Evolutionary conservation across 2,113 vertebrate species (phyloP).

Genomic region (Sterna hirundo): DNA sequence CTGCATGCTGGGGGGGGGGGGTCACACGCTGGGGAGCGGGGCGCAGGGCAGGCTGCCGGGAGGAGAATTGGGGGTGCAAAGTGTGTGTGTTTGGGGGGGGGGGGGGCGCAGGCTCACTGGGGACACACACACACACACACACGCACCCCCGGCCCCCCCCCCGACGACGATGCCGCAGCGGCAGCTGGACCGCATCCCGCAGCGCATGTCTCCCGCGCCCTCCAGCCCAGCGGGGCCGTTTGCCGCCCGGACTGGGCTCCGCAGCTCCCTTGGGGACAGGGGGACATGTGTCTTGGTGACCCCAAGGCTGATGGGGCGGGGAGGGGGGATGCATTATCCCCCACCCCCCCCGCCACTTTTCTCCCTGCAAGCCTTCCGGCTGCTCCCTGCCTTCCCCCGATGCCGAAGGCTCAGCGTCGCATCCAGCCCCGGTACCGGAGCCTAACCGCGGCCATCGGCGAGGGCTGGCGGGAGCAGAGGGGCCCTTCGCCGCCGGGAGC

Average conservation of each 20-base stretch:
- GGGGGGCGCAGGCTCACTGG: no score
- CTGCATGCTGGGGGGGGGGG: neutral
- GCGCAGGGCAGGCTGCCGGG: neutral
- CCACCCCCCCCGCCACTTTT: no score
- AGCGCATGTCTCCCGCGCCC: neutral
- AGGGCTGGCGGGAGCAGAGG: neutral
- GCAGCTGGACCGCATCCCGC: neutral
- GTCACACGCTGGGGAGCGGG: neutral
- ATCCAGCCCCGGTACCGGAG: neutral
- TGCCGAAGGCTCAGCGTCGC: neutral
- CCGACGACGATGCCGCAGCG: accelerated
- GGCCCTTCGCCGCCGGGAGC: neutral
- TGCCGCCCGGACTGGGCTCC: neutral
- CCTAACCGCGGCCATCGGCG: neutral
- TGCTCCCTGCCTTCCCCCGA: neutral
- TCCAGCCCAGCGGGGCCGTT: neutral
- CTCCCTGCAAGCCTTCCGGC: neutral
- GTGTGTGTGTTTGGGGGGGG: no score
- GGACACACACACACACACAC: no score
- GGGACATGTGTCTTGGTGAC: neutral
- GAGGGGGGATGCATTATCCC: accelerated
- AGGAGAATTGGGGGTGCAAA: neutral
- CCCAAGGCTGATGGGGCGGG: neutral
- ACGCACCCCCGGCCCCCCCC: no score
- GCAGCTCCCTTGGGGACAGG: neutral